Evolutionary conservation across 2,888 invertebrate species (phyloP), one percentile per base, ranked within the genome.

Genomic region (Torymus auratus): DNA sequence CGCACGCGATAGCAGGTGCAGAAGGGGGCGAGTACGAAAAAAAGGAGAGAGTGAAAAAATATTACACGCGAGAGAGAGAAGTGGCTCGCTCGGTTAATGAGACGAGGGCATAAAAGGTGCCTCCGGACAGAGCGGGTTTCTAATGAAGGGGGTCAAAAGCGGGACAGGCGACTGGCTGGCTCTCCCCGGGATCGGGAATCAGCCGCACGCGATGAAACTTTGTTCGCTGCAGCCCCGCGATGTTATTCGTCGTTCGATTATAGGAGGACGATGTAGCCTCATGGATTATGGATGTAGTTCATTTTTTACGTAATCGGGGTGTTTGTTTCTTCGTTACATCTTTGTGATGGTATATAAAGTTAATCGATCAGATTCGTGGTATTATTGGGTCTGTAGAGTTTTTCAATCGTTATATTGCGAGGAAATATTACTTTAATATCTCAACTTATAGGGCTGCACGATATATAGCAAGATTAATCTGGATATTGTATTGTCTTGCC

Each of bases 61-160:
- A 76, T 62, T 28, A 52, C 61, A 17, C 14, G 20, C 15, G 41
- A 41, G 41, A 41, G 41, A 41, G 41, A 41, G 41, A 41, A 41
- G 41, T 17, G 62, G 72, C 20, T 13, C 68, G n/a, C 3, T n/a
- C n/a, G 60, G 61, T 75, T 75, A 68, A 60, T 15, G 60, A 58
- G 67, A 60, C 64, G 20, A 15, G 28, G 2, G n/a, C 58, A 60
- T 65, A 56, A 65, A 65, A 56, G 12, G 41, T 7, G 41, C 41
- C 41, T 41, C 41, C 41, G 41, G 41, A 41, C 41, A 23, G 76
- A 3, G 14, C 60, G 4, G 61, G 28, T 52, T 68, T 75, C 58
- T 75, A 68, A 75, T 75, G 68, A 75, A 52, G 75, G 68, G 52
- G 53, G 23, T 58, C 58, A 52, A 41, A 41, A 20, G 23, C 13